A percentile compares a stretch with the other conserved stretches of the same genome.
Evolutionary conservation across 2,113 vertebrate species (phyloP).

Genomic region (Cyanocitta stelleri): DNA sequence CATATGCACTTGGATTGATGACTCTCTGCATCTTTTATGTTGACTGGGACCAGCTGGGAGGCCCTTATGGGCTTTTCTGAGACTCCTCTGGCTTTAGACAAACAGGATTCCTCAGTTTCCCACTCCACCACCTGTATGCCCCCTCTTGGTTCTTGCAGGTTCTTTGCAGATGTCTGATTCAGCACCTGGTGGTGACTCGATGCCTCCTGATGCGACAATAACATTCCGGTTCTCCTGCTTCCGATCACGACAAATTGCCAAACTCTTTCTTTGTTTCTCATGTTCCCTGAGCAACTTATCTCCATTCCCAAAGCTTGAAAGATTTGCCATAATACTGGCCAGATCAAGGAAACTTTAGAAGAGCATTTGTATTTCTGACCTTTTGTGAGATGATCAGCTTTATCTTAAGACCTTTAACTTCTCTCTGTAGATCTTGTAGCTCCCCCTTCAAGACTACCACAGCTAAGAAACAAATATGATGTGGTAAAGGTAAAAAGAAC

Average conservation of each 20-base stretch:
- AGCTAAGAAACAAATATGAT: not conserved
- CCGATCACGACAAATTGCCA: not conserved
- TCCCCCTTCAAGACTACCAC: not conserved
- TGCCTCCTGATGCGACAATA: not conserved
- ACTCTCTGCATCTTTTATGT: not conserved
- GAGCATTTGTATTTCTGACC: not conserved
- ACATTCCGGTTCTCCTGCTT: not conserved
- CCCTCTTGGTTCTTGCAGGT: not conserved
- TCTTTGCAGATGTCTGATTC: not conserved
- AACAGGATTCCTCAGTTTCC: not conserved
- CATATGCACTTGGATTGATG: fast-evolving
- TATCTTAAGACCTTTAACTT: not conserved
- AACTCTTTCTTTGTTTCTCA: not conserved
- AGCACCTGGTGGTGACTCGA: not conserved
- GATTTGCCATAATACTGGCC: not conserved
- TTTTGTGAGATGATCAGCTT: not conserved
- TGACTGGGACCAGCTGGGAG: not conserved
- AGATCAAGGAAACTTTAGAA: not conserved
- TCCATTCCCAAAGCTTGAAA: not conserved
- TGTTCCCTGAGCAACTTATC: not conserved
- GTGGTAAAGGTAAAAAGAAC: not conserved
- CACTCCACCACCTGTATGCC: not conserved
- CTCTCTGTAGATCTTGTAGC: not conserved
- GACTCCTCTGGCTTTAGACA: not conserved
- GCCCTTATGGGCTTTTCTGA: not conserved